phyloP scores from a whole-genome alignment of 2,113 vertebrate genomes.

The Daboia siamensis region DNA sequence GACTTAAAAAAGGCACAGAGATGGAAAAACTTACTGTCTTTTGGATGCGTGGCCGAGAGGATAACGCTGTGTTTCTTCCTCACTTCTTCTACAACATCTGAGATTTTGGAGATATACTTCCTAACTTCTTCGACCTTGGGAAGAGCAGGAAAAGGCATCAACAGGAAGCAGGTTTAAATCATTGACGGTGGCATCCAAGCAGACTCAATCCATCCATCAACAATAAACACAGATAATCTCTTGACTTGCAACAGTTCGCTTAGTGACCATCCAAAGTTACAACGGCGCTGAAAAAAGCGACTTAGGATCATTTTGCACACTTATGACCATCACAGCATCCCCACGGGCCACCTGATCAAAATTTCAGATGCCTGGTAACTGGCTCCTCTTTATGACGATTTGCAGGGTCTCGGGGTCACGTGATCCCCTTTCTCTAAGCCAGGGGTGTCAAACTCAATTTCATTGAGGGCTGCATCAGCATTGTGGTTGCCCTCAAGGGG shows the following conservation, averaged over 20 bases:
- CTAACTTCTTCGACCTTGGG: constrained; percentile 89
- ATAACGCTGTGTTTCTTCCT: constrained; percentile 93
- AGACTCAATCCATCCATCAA: neutral
- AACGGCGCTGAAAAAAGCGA: neutral
- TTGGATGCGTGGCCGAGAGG: constrained; percentile 90
- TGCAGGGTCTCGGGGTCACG: too few species aligned
- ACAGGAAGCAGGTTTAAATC: neutral
- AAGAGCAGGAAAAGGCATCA: neutral
- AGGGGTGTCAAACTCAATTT: too few species aligned
- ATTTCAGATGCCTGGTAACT: neutral
- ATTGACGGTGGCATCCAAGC: neutral
- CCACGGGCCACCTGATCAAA: neutral
- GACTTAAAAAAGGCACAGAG: neutral
- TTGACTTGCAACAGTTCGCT: neutral
- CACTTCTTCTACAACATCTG: constrained; percentile 85
- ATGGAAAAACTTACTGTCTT: constrained; percentile 78
- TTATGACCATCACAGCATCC: neutral
- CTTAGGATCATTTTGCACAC: neutral
- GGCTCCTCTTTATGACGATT: neutral
- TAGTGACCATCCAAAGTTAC: neutral
- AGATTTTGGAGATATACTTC: constrained; percentile 78
- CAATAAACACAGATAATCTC: neutral
- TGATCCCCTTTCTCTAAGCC: too few species aligned
- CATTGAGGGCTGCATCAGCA: too few species aligned
- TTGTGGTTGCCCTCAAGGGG: too few species aligned